phyloP scores from a whole-genome alignment of 2,888 invertebrate genomes.

The Ypsolopha scabrella region DNA sequence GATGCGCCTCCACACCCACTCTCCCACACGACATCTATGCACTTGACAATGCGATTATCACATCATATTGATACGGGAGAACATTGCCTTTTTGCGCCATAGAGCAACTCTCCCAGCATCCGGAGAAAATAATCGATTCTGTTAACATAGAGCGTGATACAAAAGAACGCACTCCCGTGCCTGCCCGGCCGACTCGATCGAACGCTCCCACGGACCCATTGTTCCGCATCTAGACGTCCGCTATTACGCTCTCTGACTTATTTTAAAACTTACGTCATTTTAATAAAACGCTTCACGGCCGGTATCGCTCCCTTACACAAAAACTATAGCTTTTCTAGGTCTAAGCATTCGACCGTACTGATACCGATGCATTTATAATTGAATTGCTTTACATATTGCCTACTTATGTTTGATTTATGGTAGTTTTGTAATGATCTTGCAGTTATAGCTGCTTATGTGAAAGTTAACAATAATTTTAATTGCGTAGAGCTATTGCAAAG shows the following conservation, averaged over 20 bases:
- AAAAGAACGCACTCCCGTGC: constrained; percentile 1
- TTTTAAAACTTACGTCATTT: constrained; percentile 1
- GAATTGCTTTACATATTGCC: constrained; percentile 1
- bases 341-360: background rate
- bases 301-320: background rate
- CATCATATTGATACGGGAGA: background rate
- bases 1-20: background rate
- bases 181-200: constrained; percentile 8
- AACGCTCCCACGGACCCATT: constrained; percentile 5
- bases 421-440: background rate
- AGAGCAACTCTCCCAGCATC: background rate
- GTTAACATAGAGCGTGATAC: background rate
- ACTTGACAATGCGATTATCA: constrained; percentile 1
- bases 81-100: background rate
- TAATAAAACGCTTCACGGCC: constrained; percentile 6
- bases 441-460: background rate
- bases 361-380: constrained; percentile 1
- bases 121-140: background rate
- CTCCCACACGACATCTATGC: background rate
- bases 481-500: background rate
- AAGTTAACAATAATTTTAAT: background rate
- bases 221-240: constrained; percentile 1
- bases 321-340: background rate
- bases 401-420: constrained; percentile 1
- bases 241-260: background rate